These are phyloP conservation scores for Thymelicus acteon DNA, from an alignment of 2,888 invertebrate genomes.

Conservation along the genomic window DNA sequence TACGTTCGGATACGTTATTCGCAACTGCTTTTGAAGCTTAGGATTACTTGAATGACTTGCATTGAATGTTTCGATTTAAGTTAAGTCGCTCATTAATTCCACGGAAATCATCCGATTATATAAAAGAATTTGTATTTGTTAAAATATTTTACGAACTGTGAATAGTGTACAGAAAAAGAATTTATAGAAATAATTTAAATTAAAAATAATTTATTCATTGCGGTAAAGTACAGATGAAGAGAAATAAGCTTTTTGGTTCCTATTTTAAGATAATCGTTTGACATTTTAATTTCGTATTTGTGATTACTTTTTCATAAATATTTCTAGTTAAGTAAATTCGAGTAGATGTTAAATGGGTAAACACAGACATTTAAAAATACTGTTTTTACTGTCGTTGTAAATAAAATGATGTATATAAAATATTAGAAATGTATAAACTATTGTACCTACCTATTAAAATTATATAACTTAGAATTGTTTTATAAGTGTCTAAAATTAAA, in stretches of 20 bases:
- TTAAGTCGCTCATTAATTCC: slow-evolving; percentile 2
- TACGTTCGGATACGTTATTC: not conserved
- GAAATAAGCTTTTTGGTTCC: slow-evolving; percentile 72
- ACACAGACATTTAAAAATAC: slow-evolving; percentile 42
- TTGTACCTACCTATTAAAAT: slow-evolving; percentile 16
- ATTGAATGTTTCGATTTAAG: slow-evolving; percentile 8
- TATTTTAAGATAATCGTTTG: slow-evolving; percentile 74
- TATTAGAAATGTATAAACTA: slow-evolving; percentile 35
- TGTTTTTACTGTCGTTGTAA: slow-evolving; percentile 45
- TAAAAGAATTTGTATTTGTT: slow-evolving; percentile 33
- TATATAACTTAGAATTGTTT: slow-evolving; percentile 11
- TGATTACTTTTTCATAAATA: slow-evolving; percentile 55
- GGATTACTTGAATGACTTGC: not conserved
- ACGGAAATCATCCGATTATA: not conserved
- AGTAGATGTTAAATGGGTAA: slow-evolving; percentile 43
- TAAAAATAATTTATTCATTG: slow-evolving; percentile 75
- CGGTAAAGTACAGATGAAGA: slow-evolving; percentile 49
- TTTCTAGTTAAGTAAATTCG: slow-evolving; percentile 44
- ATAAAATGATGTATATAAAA: slow-evolving; percentile 54
- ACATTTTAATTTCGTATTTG: slow-evolving; percentile 73
- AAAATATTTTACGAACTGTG: slow-evolving; percentile 47
- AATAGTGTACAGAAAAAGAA: slow-evolving; percentile 73
- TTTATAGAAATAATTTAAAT: slow-evolving; percentile 66
- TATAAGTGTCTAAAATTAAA: slow-evolving; percentile 16
- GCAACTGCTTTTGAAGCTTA: slow-evolving; percentile 15